A percentile compares a stretch with the other conserved stretches of the same genome.
Conservation (phyloP, 1,140 invertebrate genomes). For the Eumaeus atala region DNA sequence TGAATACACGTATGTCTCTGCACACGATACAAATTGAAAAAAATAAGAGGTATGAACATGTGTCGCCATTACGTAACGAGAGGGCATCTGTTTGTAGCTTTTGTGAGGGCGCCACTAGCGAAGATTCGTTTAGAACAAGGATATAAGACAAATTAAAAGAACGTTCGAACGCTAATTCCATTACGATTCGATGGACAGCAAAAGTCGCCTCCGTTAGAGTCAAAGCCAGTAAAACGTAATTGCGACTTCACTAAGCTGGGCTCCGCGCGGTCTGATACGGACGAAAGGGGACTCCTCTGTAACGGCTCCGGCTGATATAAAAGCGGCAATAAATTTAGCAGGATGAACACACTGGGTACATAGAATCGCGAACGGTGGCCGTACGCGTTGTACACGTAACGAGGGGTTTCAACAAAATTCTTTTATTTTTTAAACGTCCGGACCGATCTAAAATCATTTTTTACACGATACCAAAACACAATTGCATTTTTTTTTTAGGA, state of each 20-base stretch:
- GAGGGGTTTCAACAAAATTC: slow-evolving; percentile 38
- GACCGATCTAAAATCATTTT: not conserved
- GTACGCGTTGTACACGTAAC: slow-evolving; percentile 42
- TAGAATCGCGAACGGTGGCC: slow-evolving; percentile 47
- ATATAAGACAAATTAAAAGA: slow-evolving; percentile 68
- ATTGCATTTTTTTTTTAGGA: no score
- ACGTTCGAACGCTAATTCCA: slow-evolving; percentile 68
- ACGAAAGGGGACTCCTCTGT: slow-evolving; percentile 64
- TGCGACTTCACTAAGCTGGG: slow-evolving; percentile 72
- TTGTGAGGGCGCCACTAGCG: slow-evolving; percentile 28
- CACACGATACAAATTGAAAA: not conserved
- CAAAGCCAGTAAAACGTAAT: slow-evolving; percentile 72
- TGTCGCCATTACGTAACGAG: slow-evolving; percentile 6
- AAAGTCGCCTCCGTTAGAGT: slow-evolving; percentile 65
- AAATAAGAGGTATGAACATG: not conserved
- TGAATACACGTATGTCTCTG: no score
- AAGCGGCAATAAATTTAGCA: slow-evolving; percentile 73
- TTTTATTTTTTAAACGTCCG: slow-evolving; percentile 4
- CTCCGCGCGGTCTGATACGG: slow-evolving; percentile 64
- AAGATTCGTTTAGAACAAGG: slow-evolving; percentile 62
- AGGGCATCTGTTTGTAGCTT: slow-evolving; percentile 20
- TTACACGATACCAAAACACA: not conserved
- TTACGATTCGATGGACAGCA: slow-evolving; percentile 72
- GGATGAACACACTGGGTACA: slow-evolving; percentile 72
- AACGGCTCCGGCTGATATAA: slow-evolving; percentile 71